A percentile compares a stretch with the other conserved stretches of the same genome.
Conservation (phyloP, 2,113 vertebrate species). For the Notarius lentiginosus region DNA sequence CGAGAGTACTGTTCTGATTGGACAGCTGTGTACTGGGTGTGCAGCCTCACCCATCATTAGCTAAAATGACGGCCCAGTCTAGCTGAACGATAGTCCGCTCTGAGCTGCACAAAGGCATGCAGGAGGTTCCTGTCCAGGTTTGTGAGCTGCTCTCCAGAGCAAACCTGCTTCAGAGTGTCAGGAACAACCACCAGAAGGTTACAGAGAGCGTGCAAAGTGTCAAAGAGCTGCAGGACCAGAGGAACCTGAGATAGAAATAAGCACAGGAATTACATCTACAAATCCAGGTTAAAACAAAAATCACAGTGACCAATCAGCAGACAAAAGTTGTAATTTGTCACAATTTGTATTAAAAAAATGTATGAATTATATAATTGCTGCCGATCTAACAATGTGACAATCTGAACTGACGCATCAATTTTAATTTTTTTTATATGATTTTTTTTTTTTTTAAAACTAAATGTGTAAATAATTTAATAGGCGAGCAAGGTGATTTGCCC, state of each 20-base stretch:
- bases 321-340: background rate
- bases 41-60: conserved; percentile 69
- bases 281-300: background rate
- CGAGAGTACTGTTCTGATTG: conserved; percentile 17
- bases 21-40: conserved; percentile 1
- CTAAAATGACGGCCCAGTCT: conserved; percentile 97
- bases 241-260: conserved; percentile 77
- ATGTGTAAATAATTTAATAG: no score
- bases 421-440: no score
- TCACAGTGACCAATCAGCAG: background rate
- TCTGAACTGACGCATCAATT: background rate
- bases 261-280: background rate
- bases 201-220: conserved; percentile 97
- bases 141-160: conserved; percentile 96
- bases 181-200: conserved; percentile 97
- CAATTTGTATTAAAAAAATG: background rate
- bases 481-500: background rate
- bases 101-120: conserved; percentile 96
- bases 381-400: background rate
- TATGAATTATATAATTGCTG: background rate
- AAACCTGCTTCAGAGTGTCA: conserved; percentile 98
- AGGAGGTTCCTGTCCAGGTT: conserved; percentile 97
- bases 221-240: conserved; percentile 95
- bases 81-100: conserved; percentile 93
- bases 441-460: no score